A percentile compares a stretch with the other conserved stretches of the same genome.
These are phyloP conservation scores for Thomomys bottae DNA, from an alignment of 2,113 vertebrate species.

Conservation along the genomic window DNA sequence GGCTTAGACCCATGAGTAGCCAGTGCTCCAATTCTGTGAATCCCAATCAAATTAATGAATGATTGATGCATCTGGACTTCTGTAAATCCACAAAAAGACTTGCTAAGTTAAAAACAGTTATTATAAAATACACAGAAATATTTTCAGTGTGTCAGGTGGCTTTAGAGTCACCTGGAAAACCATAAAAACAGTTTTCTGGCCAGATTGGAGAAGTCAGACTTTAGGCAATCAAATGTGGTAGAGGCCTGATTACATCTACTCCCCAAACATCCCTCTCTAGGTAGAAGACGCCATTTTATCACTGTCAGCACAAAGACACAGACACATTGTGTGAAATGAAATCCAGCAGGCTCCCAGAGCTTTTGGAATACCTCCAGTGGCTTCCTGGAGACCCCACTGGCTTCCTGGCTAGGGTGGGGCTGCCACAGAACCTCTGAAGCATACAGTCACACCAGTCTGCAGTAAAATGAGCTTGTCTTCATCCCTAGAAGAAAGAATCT, in stretches of 20 bases:
- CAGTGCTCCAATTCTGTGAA: neutral
- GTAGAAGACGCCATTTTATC: accelerated
- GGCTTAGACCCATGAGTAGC: neutral
- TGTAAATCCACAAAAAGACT: neutral
- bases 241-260: neutral
- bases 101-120: neutral
- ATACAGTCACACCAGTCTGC: accelerated
- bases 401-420: accelerated
- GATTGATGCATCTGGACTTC: neutral
- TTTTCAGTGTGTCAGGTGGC: accelerated
- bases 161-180: neutral
- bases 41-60: accelerated
- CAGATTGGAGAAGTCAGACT: neutral
- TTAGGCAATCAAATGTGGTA: accelerated
- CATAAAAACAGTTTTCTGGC: accelerated
- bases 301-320: neutral
- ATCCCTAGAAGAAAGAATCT: neutral
- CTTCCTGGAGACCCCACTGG: neutral
- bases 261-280: accelerated
- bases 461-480: neutral
- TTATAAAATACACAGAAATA: neutral
- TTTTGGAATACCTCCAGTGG: neutral
- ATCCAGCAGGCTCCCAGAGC: neutral
- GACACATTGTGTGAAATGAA: no score
- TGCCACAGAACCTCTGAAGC: neutral